These are phyloP conservation scores for Hucho hucho DNA, from an alignment of 2,113 vertebrate species.

Conservation along the genomic window DNA sequence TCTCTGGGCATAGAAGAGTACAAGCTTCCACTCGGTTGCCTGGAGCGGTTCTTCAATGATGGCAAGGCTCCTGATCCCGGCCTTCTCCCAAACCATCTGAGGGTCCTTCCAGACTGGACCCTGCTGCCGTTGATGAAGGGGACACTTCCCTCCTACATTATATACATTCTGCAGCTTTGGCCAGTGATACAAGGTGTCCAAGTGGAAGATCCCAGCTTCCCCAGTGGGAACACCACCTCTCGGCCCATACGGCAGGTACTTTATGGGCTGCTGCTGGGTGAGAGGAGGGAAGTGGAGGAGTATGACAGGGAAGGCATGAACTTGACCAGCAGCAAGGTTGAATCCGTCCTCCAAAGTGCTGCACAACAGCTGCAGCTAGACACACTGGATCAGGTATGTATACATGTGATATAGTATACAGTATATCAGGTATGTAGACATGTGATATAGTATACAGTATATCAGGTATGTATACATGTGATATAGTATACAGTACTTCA, in stretches of 20 bases:
- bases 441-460: too few relatives aligned
- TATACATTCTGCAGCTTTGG: slow-evolving; percentile 71
- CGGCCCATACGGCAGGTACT: slow-evolving; percentile 76
- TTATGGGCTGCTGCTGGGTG: slow-evolving; percentile 76
- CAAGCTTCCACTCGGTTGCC: too few relatives aligned
- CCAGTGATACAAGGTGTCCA: slow-evolving; percentile 61
- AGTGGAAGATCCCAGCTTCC: slow-evolving; percentile 71
- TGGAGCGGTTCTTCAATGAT: neutral
- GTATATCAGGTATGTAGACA: too few relatives aligned
- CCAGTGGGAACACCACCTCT: slow-evolving; percentile 66
- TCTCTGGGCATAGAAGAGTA: too few relatives aligned
- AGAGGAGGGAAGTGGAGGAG: slow-evolving; percentile 64
- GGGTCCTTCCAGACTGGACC: slow-evolving; percentile 64
- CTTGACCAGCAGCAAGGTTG: slow-evolving; percentile 49
- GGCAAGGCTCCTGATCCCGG: slow-evolving; percentile 47
- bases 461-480: too few relatives aligned
- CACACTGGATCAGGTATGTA: slow-evolving; percentile 64
- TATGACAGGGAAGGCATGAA: slow-evolving; percentile 66
- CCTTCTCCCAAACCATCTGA: slow-evolving; percentile 47
- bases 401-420: too few relatives aligned
- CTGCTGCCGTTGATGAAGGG: slow-evolving; percentile 63
- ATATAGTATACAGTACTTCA: too few relatives aligned
- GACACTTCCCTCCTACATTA: slow-evolving; percentile 62
- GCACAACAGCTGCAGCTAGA: slow-evolving; percentile 47
- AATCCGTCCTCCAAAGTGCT: neutral